phyloP scores from a whole-genome alignment of 2,797 vertebrate species.

The Numenius phaeopus region DNA sequence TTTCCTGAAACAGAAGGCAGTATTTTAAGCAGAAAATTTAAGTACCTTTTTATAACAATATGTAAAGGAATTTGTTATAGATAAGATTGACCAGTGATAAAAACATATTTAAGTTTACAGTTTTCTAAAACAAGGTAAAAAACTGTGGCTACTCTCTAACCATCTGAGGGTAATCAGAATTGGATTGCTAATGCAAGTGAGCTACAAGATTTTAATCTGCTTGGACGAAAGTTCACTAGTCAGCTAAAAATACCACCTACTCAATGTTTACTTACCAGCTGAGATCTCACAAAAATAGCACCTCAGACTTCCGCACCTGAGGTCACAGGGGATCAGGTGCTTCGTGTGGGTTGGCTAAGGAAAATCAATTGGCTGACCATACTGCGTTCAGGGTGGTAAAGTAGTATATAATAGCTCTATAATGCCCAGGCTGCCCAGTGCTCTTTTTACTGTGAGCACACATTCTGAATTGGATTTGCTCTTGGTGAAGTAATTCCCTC shows the following conservation, averaged over 20 bases:
- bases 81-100: not conserved
- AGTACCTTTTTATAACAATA: not conserved
- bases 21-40: not conserved
- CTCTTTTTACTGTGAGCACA: not conserved
- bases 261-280: not conserved
- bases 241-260: constrained; percentile 5
- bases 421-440: not conserved
- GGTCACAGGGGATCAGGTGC: constrained; percentile 16
- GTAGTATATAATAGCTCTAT: not conserved
- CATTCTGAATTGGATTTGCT: not conserved
- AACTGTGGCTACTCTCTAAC: not conserved
- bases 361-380: not conserved
- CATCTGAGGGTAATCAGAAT: not conserved
- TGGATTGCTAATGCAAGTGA: not conserved
- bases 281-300: constrained; percentile 14
- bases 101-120: not conserved
- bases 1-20: not conserved
- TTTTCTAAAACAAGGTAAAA: not conserved
- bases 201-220: not conserved
- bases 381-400: rapidly evolving
- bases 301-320: not conserved
- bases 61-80: not conserved
- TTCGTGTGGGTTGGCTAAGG: not conserved
- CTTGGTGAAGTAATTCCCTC: not conserved
- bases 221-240: not conserved